Conservation (phyloP, 1,140 invertebrate species). For the Drosophila pseudoobscura region DNA sequence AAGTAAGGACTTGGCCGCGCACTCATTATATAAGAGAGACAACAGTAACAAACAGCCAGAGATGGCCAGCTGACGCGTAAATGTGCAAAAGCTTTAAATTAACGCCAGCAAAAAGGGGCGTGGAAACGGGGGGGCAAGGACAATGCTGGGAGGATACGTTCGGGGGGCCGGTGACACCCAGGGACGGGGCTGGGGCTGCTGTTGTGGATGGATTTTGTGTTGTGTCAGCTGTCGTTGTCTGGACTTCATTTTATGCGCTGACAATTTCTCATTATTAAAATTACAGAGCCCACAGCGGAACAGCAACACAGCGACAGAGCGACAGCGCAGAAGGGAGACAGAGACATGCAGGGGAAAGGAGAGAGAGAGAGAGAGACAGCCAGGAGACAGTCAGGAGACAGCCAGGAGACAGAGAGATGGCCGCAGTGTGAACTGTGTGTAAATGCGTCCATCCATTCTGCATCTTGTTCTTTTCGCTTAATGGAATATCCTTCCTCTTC, state of each 20-base stretch:
- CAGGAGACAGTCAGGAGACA: background rate
- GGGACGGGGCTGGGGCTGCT: background rate
- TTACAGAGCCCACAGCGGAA: slow-evolving; percentile 51
- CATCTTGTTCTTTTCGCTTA: slow-evolving; percentile 2
- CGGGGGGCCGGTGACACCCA: background rate
- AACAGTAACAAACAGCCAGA: slow-evolving; percentile 45
- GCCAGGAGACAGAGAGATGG: background rate
- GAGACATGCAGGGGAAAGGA: slow-evolving; percentile 1
- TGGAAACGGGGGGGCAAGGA: background rate
- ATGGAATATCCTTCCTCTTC: slow-evolving; percentile 50
- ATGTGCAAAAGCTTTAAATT: slow-evolving; percentile 78
- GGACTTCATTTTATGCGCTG: slow-evolving; percentile 79
- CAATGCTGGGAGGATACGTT: too few relatives aligned
- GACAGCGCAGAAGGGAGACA: slow-evolving; percentile 15
- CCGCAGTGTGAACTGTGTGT: slow-evolving; percentile 41
- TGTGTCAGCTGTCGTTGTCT: slow-evolving; percentile 74
- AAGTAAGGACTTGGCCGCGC: slow-evolving; percentile 20
- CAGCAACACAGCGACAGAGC: slow-evolving; percentile 15
- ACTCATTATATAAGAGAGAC: slow-evolving; percentile 53
- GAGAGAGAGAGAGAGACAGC: background rate
- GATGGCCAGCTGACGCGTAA: slow-evolving; percentile 62
- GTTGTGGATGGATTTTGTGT: slow-evolving; percentile 30
- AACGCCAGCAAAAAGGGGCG: slow-evolving; percentile 35
- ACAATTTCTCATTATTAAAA: slow-evolving; percentile 82
- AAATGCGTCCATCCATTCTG: slow-evolving; percentile 28